phyloP scores from a whole-genome alignment of 2,113 vertebrate species.

The Saguinus imperator region DNA sequence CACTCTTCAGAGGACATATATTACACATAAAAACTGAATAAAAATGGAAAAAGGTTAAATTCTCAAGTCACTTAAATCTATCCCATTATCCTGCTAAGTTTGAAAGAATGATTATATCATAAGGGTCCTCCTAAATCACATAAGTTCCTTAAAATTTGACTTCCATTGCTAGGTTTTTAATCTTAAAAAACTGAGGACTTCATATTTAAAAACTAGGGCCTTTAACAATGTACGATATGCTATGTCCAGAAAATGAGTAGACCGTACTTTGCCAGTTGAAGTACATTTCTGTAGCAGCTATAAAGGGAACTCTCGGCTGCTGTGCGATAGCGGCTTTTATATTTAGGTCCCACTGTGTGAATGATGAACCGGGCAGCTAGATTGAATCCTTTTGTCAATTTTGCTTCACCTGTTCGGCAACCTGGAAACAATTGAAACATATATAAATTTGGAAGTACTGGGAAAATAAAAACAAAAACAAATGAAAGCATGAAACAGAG shows the following conservation, averaged over 20 bases:
- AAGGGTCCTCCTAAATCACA: neutral
- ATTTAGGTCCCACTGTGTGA: constrained; percentile 98
- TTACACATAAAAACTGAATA: neutral
- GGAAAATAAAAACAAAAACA: neutral
- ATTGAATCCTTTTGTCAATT: constrained; percentile 96
- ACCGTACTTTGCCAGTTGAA: constrained; percentile 93
- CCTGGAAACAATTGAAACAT: constrained; percentile 81
- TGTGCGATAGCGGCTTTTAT: constrained; percentile 95
- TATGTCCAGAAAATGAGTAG: rapidly evolving
- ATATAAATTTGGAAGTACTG: neutral
- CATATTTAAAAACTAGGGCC: neutral
- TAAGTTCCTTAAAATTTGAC: neutral
- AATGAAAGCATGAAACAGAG: neutral
- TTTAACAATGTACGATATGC: neutral
- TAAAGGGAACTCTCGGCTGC: constrained; percentile 96
- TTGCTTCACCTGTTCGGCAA: constrained; percentile 96
- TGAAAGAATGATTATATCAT: constrained; percentile 31
- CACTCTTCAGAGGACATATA: neutral
- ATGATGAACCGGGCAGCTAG: constrained; percentile 96
- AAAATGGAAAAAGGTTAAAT: neutral
- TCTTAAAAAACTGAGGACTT: neutral
- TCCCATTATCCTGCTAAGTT: neutral
- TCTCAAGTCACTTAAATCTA: neutral
- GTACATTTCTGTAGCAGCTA: constrained; percentile 96
- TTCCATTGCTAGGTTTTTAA: neutral